Base-by-base conservation (phyloP, 2,797 vertebrate species). In the Manis javanica region DNA sequence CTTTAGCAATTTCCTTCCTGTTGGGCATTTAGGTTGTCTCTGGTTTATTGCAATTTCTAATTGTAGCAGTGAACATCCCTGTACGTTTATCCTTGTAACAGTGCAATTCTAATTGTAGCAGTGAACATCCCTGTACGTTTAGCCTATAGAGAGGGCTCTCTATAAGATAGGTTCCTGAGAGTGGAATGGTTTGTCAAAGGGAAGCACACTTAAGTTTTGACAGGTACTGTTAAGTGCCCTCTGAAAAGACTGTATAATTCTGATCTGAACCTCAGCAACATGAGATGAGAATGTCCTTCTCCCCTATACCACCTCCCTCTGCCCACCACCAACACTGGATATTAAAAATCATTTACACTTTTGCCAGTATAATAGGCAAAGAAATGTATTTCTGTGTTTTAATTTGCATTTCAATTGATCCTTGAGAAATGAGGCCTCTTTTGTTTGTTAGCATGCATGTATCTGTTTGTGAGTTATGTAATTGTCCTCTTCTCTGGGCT, bases 401-500 rank as follows among this genome's bases (percentile, higher is more conserved):
- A 29, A 71, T 84, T 91, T 82, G 64, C 29, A 78, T 95, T 92
- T 96, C 29, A 49, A 75, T 79, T 15, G 49, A 39, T 78, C 34
- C 37, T 51, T 79, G 53, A 69, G 55, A 71, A 89, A 84, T 0
- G 2, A 49, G 23, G 0, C 71, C 46, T 71, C 86, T 39, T 51
- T 23, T 23, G 6, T 91, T 75, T 59, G 7, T 90, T 77, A 87
- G 24, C 18, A 69, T n/a, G 77, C 2, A 1, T 4, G 0, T 7
- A 12, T 29, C 74, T 69, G n/a, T 84, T 57, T 82, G 34, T 71
- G 61, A 88, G 11, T 16, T 79, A 26, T 7, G 24, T 46, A 51
- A 29, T 21, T 92, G 5, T 75, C n/a, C 14, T 49, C 61, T 89
- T 74, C 26, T 90, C 57, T 39, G 46, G 16, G 3, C 46, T 91